Evolutionary conservation across 2,888 invertebrate genomes (phyloP).

Genomic region (Eudemis profundana): DNA sequence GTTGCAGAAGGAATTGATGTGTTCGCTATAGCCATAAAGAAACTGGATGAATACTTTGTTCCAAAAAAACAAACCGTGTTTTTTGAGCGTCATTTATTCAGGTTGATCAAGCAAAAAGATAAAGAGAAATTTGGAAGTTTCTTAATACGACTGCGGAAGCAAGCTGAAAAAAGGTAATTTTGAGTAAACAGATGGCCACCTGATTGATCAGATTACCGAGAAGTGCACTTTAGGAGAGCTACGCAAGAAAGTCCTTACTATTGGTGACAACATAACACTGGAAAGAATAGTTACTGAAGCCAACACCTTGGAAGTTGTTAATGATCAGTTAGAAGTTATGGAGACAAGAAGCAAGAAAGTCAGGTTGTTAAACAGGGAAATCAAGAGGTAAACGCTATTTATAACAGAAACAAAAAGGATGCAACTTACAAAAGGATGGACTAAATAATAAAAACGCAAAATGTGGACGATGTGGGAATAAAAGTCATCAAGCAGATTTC

Average conservation of each 20-base stretch:
- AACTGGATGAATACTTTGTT: slow-evolving; percentile 35
- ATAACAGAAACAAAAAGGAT: slow-evolving; percentile 6
- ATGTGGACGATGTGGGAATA: slow-evolving; percentile 5
- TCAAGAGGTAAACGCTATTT: neutral
- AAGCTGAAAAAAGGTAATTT: slow-evolving; percentile 38
- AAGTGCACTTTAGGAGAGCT: slow-evolving; percentile 35
- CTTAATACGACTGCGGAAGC: slow-evolving; percentile 34
- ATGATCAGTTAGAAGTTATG: slow-evolving; percentile 3
- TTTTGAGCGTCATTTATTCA: slow-evolving; percentile 36
- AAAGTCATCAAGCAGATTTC: neutral
- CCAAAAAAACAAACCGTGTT: slow-evolving; percentile 29
- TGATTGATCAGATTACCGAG: slow-evolving; percentile 36
- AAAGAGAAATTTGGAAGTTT: slow-evolving; percentile 40
- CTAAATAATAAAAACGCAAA: neutral
- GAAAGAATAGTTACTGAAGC: slow-evolving; percentile 34
- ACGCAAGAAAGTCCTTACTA: slow-evolving; percentile 39
- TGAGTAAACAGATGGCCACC: slow-evolving; percentile 30
- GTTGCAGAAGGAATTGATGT: neutral
- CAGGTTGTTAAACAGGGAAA: neutral
- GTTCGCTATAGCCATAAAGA: slow-evolving; percentile 24
- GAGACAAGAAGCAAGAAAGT: slow-evolving; percentile 2
- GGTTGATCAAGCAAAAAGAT: slow-evolving; percentile 30
- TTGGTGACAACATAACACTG: slow-evolving; percentile 37
- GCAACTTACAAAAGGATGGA: neutral
- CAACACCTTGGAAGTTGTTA: slow-evolving; percentile 41